phyloP scores from a whole-genome alignment of 2,113 vertebrate species.

The Etheostoma cragini region DNA sequence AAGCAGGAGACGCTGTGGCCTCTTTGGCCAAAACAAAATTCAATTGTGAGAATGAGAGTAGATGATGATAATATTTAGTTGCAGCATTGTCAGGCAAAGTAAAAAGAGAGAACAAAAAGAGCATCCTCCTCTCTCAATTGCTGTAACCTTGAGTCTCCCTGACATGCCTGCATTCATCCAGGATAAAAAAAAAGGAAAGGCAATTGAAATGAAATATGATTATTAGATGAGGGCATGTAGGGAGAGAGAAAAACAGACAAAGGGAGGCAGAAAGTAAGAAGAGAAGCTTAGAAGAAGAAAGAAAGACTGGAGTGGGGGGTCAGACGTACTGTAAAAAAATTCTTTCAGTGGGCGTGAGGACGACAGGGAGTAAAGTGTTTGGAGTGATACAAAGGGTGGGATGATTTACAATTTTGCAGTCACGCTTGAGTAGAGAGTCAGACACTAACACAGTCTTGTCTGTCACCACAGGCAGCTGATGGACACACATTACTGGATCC shows the following conservation, averaged over 20 bases:
- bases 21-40: conserved; percentile 53
- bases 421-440: conserved; percentile 62
- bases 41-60: conserved; percentile 57
- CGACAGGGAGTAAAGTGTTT: conserved; percentile 34
- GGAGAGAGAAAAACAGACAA: not conserved
- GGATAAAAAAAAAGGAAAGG: conserved; percentile 19
- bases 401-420: conserved; percentile 77
- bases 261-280: not conserved
- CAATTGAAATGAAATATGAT: conserved; percentile 71
- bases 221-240: conserved; percentile 64
- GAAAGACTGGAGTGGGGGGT: not conserved
- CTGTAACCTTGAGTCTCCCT: conserved; percentile 67
- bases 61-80: conserved; percentile 61
- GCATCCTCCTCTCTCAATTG: conserved; percentile 51
- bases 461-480: conserved; percentile 71
- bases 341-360: conserved; percentile 16
- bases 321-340: conserved; percentile 22
- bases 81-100: conserved; percentile 38
- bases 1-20: conserved; percentile 36
- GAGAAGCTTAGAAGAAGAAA: conserved; percentile 18
- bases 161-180: conserved; percentile 53
- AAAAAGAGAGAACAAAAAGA: conserved; percentile 19
- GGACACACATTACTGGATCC: conserved; percentile 73
- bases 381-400: conserved; percentile 57
- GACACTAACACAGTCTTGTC: conserved; percentile 57